phyloP scores from a whole-genome alignment of 1,140 invertebrate genomes.

The Nautilus pompilius region DNA sequence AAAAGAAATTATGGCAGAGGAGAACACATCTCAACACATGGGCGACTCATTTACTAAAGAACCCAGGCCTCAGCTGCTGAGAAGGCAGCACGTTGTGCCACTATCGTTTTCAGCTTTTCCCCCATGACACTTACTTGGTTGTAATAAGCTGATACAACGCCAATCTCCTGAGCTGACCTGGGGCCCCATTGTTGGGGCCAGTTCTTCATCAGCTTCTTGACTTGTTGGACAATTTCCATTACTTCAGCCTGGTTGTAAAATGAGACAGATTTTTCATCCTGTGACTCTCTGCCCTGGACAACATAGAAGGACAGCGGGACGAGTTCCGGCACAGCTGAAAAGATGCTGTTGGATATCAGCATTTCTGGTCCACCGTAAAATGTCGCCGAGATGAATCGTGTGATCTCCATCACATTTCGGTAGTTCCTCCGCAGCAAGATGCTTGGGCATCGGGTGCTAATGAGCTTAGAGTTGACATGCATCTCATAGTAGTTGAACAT shows the following conservation, averaged over 20 bases:
- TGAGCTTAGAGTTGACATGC: conserved; percentile 19
- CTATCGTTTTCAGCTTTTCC: no score
- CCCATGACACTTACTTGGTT: conserved; percentile 72
- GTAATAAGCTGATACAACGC: conserved; percentile 78
- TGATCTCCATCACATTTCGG: conserved; percentile 77
- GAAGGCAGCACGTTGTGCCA: no score
- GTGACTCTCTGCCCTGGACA: conserved; percentile 70
- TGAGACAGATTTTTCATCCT: conserved; percentile 74
- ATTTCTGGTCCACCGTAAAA: conserved; percentile 70
- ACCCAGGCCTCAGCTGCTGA: no score
- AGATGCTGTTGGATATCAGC: conserved; percentile 30
- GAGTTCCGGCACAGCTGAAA: conserved; percentile 33
- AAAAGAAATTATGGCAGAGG: no score
- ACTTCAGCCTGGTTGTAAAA: conserved; percentile 81
- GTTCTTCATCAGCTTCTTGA: conserved; percentile 65
- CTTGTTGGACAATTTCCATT: conserved; percentile 70
- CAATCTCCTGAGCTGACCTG: conserved; percentile 70
- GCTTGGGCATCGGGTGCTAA: conserved; percentile 24
- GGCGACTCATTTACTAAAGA: no score
- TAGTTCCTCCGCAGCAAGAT: conserved; percentile 70
- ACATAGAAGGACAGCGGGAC: conserved; percentile 77
- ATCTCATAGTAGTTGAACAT: conserved; percentile 41
- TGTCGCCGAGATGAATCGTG: conserved; percentile 73
- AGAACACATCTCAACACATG: no score
- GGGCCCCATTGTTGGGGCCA: conserved; percentile 76